Evolutionary conservation across 2,888 invertebrate species (phyloP).

Genomic region (Abrostola triplasia): DNA sequence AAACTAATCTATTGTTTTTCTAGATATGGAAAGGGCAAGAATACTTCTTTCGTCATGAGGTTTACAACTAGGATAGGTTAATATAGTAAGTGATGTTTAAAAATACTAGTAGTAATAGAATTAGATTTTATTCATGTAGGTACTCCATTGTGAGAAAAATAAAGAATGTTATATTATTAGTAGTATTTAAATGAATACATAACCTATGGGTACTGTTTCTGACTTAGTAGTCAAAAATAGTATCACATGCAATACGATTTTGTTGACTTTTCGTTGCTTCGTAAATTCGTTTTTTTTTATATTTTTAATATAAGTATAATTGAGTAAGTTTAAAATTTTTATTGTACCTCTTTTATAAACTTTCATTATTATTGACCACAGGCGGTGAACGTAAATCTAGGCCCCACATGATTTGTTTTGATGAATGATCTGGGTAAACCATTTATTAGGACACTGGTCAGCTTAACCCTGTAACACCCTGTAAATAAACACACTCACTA

Average conservation of each 20-base stretch:
- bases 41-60: slow-evolving; percentile 20
- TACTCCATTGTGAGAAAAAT: no score
- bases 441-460: neutral
- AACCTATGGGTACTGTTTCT: no score
- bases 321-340: no score
- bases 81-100: slow-evolving; percentile 7
- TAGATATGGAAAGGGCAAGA: slow-evolving; percentile 31
- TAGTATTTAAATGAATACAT: no score
- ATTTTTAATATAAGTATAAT: neutral
- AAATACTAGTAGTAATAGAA: no score
- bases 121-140: no score
- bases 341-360: no score
- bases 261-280: neutral
- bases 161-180: no score
- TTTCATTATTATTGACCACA: no score
- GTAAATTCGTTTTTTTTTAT: neutral
- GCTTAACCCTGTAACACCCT: neutral
- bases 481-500: slow-evolving; percentile 1
- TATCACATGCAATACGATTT: neutral
- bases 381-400: no score
- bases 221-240: no score
- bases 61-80: slow-evolving; percentile 12
- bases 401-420: neutral
- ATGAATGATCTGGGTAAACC: neutral
- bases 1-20: slow-evolving; percentile 54